These are phyloP conservation scores for Siniperca undulata DNA, from an alignment of 2,797 vertebrate genomes.

Conservation along the genomic window DNA sequence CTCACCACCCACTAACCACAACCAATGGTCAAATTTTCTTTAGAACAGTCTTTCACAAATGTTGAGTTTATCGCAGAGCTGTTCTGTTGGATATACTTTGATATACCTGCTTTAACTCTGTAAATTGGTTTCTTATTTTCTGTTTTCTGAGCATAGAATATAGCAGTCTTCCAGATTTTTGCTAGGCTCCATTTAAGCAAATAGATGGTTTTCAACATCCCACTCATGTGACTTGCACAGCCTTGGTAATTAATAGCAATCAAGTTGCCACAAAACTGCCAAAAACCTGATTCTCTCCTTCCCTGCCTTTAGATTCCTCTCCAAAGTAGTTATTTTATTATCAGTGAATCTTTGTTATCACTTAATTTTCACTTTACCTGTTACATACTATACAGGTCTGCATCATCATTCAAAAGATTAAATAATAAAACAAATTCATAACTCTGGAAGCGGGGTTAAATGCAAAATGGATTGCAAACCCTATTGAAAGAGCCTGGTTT, in stretches of 20 bases:
- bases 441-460: neutral
- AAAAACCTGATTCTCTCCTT: neutral
- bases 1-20: neutral
- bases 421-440: neutral
- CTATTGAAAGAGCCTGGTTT: neutral
- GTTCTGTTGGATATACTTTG: neutral
- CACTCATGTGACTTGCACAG: neutral
- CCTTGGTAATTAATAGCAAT: constrained; percentile 15
- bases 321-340: neutral
- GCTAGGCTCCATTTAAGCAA: neutral
- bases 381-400: neutral
- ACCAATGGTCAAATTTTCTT: neutral
- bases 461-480: neutral
- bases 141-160: neutral
- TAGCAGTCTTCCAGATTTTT: constrained; percentile 2
- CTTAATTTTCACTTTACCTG: neutral
- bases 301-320: neutral
- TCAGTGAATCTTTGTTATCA: neutral
- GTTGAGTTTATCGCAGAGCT: neutral
- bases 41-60: neutral
- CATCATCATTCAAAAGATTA: neutral
- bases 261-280: constrained; percentile 5
- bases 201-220: constrained; percentile 11
- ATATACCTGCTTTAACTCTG: neutral
- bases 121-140: neutral